Conservation (phyloP, 1,140 invertebrate genomes). For the Aphelinus certus region DNA sequence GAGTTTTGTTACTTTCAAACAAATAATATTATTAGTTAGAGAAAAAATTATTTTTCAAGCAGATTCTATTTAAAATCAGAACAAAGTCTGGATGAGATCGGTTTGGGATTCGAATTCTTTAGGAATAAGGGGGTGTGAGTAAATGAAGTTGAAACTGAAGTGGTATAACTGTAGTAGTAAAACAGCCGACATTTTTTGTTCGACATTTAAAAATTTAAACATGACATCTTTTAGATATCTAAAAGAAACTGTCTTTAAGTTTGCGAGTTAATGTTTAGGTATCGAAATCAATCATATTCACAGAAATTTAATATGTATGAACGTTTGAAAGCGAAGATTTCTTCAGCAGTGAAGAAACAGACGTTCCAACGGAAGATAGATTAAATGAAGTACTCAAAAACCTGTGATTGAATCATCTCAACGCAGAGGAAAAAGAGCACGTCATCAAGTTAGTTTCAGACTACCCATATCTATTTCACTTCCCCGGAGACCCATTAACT, state of each 20-base stretch:
- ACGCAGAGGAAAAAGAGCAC: slow-evolving; percentile 13
- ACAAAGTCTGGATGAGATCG: too few species aligned
- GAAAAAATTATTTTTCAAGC: too few species aligned
- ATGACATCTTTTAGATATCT: too few species aligned
- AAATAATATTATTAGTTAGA: too few species aligned
- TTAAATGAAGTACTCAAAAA: not conserved
- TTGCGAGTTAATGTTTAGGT: too few species aligned
- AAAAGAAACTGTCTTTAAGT: too few species aligned
- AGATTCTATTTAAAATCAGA: too few species aligned
- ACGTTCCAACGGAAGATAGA: not conserved
- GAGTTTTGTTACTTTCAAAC: too few species aligned
- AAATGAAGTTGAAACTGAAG: slow-evolving; percentile 3
- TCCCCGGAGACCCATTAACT: not conserved
- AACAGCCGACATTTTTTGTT: too few species aligned
- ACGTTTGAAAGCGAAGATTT: slow-evolving; percentile 2
- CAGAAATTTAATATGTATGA: slow-evolving; percentile 8
- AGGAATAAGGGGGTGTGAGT: too few species aligned
- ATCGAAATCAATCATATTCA: not conserved
- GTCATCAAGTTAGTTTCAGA: not conserved
- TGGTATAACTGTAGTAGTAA: not conserved
- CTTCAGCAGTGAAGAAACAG: not conserved
- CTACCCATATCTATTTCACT: slow-evolving; percentile 17
- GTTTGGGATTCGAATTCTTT: too few species aligned
- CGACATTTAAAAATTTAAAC: too few species aligned
- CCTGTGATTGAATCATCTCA: not conserved